Conservation (phyloP, 2,888 invertebrate genomes). For the Pantelozetes paolii region DNA sequence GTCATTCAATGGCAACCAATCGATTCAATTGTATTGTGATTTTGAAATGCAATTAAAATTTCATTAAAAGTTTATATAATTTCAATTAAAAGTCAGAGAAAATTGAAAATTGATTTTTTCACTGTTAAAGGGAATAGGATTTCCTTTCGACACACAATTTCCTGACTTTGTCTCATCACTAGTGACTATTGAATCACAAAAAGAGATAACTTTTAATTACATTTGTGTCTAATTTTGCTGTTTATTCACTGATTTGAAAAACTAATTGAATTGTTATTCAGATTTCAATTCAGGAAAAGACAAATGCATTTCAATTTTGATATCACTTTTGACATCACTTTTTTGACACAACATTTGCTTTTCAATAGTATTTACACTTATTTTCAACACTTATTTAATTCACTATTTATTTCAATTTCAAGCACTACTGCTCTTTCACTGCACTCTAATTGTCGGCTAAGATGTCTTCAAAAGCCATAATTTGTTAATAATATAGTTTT, state of each 20-base stretch:
- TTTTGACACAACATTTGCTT: background rate
- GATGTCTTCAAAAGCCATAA: background rate
- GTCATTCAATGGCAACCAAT: too few species aligned
- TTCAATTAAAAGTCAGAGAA: too few species aligned
- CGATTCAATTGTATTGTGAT: too few species aligned
- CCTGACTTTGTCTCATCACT: background rate
- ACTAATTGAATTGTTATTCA: too few species aligned
- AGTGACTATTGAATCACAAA: background rate
- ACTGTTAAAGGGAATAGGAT: background rate
- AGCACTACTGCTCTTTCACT: background rate
- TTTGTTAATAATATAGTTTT: background rate
- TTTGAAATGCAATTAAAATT: too few species aligned
- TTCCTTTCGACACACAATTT: background rate
- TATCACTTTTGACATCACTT: background rate
- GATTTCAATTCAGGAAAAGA: background rate
- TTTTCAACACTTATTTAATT: background rate
- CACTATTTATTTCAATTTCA: background rate
- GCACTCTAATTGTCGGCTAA: background rate
- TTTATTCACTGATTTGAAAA: too few species aligned
- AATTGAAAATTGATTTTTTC: too few species aligned
- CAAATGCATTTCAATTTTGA: too few species aligned
- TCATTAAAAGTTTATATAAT: too few species aligned
- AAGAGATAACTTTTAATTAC: background rate
- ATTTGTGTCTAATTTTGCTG: too few species aligned
- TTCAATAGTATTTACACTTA: background rate